Evolutionary conservation across 92 coral and sea anemone genomes (phyloP), one percentile per base, ranked within the genome.

Genomic region (Zoanthus sociatus): DNA sequence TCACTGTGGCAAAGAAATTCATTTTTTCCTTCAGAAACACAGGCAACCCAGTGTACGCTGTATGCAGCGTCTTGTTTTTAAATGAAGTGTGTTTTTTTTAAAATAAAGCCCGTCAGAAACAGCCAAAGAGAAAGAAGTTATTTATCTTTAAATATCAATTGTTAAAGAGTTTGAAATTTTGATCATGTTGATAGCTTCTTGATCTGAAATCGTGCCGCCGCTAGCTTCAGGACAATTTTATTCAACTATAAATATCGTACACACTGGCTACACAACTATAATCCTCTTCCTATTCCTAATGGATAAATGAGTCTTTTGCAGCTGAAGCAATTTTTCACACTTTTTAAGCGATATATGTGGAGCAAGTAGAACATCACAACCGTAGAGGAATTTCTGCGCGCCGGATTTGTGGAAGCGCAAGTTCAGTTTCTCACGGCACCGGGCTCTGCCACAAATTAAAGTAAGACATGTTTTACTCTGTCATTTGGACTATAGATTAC

Each of bases 361-460:
- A 15, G 44, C 89, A 89, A 9, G 84, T 66, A 51, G 92, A 87
- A 48, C 92, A 90, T 7, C 87, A 76, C 90, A 86, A 21, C 88
- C 90, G 1, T 86, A 69, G 46, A 79, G 67, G 26, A 86, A 33
- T 42, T 60, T 82, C 87, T 86, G 83, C 48, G 47, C 53, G 14
- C 26, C 26, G 56, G 78, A 44, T 12, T 51, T 44, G 45, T 21
- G n/a, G 78, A 74, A 48, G 56, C 44, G 26, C 60, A 26, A 74
- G 8, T 51, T 51, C n/a, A 18, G 54, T 51, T 47, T 4, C 55
- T 74, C 78, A 74, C 78, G 47, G 26, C 26, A 0, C 26, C 26
- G 26, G 18, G 78, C 15, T 74, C 58, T 74, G 56, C 1, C 56
- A 1, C 26, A 26, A 26, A 26, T 26, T 26, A 26, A 26, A 26